A percentile compares a stretch with the other conserved stretches of the same genome.
These are phyloP conservation scores for Meleagris gallopavo DNA, from an alignment of 2,113 vertebrate genomes.

Conservation along the genomic window DNA sequence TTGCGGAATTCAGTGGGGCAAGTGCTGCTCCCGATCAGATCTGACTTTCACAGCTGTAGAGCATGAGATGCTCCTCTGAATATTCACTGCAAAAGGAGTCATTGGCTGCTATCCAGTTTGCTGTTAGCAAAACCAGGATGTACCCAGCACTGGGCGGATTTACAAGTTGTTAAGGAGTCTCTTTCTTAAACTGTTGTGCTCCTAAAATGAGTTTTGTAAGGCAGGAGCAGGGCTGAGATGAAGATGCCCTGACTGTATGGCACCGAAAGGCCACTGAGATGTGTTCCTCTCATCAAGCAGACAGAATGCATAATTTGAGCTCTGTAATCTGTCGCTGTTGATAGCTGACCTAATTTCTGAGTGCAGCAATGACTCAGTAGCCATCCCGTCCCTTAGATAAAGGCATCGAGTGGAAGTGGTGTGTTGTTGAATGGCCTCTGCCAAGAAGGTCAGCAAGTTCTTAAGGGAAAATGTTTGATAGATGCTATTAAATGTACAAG, in stretches of 20 bases:
- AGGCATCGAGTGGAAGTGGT: conserved; percentile 33
- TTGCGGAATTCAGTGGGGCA: neutral
- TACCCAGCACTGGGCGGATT: neutral
- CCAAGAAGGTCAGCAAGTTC: conserved; percentile 66
- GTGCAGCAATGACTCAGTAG: conserved; percentile 27
- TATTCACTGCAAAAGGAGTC: neutral
- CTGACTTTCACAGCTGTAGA: neutral
- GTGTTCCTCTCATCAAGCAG: neutral
- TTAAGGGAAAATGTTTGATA: conserved; percentile 64
- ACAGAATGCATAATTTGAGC: conserved; percentile 5
- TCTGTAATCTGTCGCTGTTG: conserved; percentile 26
- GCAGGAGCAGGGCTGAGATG: neutral
- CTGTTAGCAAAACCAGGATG: neutral
- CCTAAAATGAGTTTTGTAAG: neutral
- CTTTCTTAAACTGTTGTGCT: neutral
- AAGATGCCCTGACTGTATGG: neutral
- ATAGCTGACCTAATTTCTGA: conserved; percentile 62
- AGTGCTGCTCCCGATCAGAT: neutral
- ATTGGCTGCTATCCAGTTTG: neutral
- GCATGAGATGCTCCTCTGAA: neutral
- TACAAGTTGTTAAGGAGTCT: neutral
- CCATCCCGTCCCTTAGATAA: conserved; percentile 47
- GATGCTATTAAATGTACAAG: conserved; percentile 64
- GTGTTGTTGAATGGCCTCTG: conserved; percentile 23
- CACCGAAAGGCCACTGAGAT: neutral